Conservation (phyloP, 2,888 invertebrate species). For the Crepidodera aurea region DNA sequence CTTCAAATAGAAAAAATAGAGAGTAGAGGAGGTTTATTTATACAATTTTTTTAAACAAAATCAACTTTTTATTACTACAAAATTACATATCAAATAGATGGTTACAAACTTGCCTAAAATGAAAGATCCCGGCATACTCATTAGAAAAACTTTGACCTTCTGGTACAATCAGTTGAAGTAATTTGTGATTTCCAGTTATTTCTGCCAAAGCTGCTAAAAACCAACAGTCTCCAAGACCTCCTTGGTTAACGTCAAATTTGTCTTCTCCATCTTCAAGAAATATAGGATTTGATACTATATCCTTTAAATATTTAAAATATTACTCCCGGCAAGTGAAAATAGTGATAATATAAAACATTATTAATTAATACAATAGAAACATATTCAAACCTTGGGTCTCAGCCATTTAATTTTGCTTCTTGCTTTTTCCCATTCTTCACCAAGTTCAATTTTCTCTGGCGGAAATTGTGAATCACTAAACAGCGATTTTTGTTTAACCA, state of each 20-base stretch:
- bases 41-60: too few relatives aligned
- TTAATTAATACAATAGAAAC: background rate
- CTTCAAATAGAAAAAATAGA: too few relatives aligned
- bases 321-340: too few relatives aligned
- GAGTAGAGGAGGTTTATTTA: too few relatives aligned
- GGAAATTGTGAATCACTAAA: slow-evolving; percentile 93
- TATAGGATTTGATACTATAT: slow-evolving; percentile 83
- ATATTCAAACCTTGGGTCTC: slow-evolving; percentile 35
- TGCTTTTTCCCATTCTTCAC: slow-evolving; percentile 17
- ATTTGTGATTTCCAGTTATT: slow-evolving; percentile 80
- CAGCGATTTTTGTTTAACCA: slow-evolving; percentile 74
- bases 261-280: slow-evolving; percentile 93
- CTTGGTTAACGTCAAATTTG: slow-evolving; percentile 96
- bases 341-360: background rate
- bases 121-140: slow-evolving; percentile 93
- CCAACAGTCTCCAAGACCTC: slow-evolving; percentile 98
- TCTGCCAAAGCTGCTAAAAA: slow-evolving; percentile 92
- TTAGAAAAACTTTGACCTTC: slow-evolving; percentile 91
- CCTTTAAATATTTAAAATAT: too few relatives aligned
- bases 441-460: slow-evolving; percentile 58
- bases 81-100: too few relatives aligned
- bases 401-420: slow-evolving; percentile 36
- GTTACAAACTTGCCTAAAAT: slow-evolving; percentile 88
- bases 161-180: slow-evolving; percentile 94
- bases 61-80: too few relatives aligned